These are phyloP conservation scores for Trachelus tabidus DNA, from an alignment of 2,888 invertebrate species.

Conservation along the genomic window DNA sequence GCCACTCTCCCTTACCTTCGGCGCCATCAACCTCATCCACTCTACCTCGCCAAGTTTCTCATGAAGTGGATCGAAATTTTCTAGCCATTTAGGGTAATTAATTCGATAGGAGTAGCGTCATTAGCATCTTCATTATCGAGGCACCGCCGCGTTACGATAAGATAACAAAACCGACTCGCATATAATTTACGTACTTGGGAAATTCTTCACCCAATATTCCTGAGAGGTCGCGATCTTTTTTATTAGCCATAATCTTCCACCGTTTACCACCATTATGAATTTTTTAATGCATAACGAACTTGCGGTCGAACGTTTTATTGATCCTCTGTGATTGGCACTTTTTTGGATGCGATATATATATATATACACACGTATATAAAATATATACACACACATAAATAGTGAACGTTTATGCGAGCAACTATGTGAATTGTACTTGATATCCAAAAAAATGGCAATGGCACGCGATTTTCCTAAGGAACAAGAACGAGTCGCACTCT, in stretches of 20 bases:
- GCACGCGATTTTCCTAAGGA: no score
- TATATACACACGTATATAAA: no score
- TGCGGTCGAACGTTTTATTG: background rate
- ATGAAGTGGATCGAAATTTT: background rate
- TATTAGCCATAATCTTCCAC: background rate
- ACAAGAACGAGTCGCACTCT: no score
- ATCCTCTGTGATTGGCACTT: background rate
- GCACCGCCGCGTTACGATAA: background rate
- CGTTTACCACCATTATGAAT: background rate
- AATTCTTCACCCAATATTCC: background rate
- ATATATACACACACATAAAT: no score
- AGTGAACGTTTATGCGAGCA: no score
- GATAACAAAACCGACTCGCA: background rate
- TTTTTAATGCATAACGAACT: background rate
- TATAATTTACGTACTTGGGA: background rate
- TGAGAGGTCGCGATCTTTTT: background rate
- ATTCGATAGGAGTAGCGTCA: background rate
- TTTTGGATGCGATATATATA: background rate
- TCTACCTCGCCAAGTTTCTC: background rate
- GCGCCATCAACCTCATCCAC: background rate
- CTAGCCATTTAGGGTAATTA: background rate
- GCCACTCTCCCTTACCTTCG: background rate
- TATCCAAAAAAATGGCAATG: background rate
- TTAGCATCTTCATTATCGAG: background rate
- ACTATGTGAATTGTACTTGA: background rate